These are phyloP conservation scores for Phenganax subtilis DNA, from an alignment of 92 coral and sea anemone species.

Conservation along the genomic window DNA sequence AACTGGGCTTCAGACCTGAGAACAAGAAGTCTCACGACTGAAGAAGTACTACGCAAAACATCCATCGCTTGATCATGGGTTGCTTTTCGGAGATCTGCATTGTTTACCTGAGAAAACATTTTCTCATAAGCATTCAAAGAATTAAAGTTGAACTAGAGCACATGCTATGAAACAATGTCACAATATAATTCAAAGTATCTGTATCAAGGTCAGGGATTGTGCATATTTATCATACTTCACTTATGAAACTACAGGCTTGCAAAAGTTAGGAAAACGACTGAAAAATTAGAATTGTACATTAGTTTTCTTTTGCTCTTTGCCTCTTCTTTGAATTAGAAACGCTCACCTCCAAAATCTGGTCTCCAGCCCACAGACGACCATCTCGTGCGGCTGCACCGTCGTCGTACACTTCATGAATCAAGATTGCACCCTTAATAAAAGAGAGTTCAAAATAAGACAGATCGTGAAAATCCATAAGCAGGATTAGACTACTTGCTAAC, in stretches of 20 bases:
- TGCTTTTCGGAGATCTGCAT: conserved; percentile 72
- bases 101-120: conserved; percentile 58
- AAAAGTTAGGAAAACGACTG: no score
- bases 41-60: conserved; percentile 82
- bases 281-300: no score
- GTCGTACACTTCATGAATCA: conserved; percentile 95
- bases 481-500: not conserved
- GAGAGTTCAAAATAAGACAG: not conserved
- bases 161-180: not conserved
- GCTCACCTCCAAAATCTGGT: conserved; percentile 89
- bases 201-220: no score
- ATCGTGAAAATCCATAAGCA: not conserved
- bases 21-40: conserved; percentile 76
- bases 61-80: conserved; percentile 93
- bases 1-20: conserved; percentile 92
- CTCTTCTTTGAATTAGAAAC: no score
- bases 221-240: no score
- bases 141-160: not conserved
- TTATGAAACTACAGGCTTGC: no score
- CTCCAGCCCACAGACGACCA: conserved; percentile 92
- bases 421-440: conserved; percentile 69
- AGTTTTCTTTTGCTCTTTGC: no score
- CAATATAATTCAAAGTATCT: no score
- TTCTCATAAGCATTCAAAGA: not conserved
- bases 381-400: conserved; percentile 96